Evolutionary conservation across 1,140 invertebrate genomes (phyloP).

Genomic region (Tribolium castaneum): DNA sequence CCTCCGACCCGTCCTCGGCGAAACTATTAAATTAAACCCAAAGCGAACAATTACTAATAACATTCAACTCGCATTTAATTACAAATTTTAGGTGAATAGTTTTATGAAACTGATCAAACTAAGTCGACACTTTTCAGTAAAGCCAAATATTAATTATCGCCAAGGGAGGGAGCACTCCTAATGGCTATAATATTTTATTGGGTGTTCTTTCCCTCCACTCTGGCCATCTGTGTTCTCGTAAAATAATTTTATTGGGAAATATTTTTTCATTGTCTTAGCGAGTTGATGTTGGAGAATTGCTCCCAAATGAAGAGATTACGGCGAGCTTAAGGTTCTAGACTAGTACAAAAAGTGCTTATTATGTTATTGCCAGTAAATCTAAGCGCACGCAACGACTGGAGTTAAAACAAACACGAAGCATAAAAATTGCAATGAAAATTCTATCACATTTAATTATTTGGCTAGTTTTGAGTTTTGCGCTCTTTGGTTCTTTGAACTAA

Average conservation of each 20-base stretch:
- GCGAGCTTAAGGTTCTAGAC: neutral
- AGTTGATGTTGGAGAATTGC: neutral
- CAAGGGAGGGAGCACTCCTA: neutral
- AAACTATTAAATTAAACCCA: neutral
- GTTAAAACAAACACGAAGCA: neutral
- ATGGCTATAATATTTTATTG: neutral
- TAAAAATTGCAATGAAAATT: slow-evolving; percentile 14
- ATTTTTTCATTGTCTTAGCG: neutral
- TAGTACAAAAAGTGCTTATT: neutral
- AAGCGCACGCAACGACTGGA: neutral
- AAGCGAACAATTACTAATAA: neutral
- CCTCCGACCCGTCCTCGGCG: neutral
- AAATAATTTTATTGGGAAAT: neutral
- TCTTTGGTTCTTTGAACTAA: no score
- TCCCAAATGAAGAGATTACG: neutral
- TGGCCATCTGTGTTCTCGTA: neutral
- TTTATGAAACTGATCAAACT: no score
- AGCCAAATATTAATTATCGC: neutral
- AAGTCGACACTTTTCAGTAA: no score
- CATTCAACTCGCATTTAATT: neutral
- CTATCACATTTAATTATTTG: no score
- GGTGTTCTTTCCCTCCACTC: neutral
- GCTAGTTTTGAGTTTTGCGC: no score
- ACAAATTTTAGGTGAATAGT: no score
- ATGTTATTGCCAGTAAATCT: neutral